Evolutionary conservation across 2,888 invertebrate species (phyloP).

Genomic region (Drosophila picticornis): DNA sequence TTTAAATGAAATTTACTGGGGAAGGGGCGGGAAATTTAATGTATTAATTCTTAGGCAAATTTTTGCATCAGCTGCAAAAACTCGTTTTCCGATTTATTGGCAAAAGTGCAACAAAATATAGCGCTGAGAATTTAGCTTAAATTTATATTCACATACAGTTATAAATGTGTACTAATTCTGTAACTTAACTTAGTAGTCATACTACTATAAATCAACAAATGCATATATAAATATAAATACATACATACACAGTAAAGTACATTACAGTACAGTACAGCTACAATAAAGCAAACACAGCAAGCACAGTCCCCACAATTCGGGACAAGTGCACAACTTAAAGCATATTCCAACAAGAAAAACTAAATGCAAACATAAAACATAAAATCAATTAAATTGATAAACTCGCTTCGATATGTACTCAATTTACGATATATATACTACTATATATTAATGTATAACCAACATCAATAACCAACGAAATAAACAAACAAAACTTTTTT

Average conservation of each 20-base stretch:
- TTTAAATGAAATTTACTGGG: constrained; percentile 56
- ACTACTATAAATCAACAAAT: constrained; percentile 53
- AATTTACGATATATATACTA: constrained; percentile 62
- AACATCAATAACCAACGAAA: constrained; percentile 70
- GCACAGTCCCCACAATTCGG: constrained; percentile 31
- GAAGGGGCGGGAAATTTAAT: constrained; percentile 15
- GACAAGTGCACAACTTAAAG: constrained; percentile 46
- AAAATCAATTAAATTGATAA: constrained; percentile 72
- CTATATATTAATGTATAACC: constrained; percentile 60
- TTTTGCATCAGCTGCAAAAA: constrained; percentile 48
- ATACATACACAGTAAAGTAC: constrained; percentile 20
- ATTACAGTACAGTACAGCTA: constrained; percentile 14
- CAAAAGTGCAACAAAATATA: constrained; percentile 25
- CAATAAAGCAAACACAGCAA: constrained; percentile 37
- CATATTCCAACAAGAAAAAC: constrained; percentile 41
- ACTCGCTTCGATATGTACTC: constrained; percentile 77
- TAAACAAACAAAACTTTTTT: constrained; percentile 53
- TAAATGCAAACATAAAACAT: constrained; percentile 28
- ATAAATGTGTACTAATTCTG: constrained; percentile 67
- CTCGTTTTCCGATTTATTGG: constrained; percentile 50
- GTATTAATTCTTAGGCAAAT: constrained; percentile 58
- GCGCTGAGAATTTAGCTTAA: constrained; percentile 62
- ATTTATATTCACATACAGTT: constrained; percentile 58
- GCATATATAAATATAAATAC: constrained; percentile 32
- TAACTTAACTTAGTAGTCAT: constrained; percentile 60